phyloP scores from a whole-genome alignment of 1,140 invertebrate genomes.

The Diachasma alloeum region DNA sequence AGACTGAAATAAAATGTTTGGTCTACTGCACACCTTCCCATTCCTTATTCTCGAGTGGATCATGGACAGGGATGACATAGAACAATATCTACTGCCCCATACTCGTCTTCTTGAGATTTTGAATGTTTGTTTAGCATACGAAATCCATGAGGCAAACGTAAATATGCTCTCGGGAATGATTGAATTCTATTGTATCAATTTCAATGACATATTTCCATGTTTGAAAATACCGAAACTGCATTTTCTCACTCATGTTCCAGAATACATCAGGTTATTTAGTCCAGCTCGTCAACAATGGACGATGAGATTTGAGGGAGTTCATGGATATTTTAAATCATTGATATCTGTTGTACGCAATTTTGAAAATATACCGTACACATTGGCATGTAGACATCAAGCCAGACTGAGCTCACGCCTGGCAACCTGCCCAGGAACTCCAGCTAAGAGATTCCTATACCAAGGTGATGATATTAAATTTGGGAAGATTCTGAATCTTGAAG shows the following conservation, averaged over 20 bases:
- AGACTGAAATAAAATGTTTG: slow-evolving; percentile 25
- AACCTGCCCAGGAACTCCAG: too few relatives aligned
- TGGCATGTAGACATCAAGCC: too few relatives aligned
- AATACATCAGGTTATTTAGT: slow-evolving; percentile 35
- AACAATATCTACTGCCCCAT: slow-evolving; percentile 16
- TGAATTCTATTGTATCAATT: slow-evolving; percentile 26
- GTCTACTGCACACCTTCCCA: slow-evolving; percentile 21
- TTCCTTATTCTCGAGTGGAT: slow-evolving; percentile 26
- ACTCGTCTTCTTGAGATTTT: slow-evolving; percentile 34
- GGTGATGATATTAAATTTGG: too few relatives aligned
- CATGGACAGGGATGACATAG: slow-evolving; percentile 10
- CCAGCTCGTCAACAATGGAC: slow-evolving; percentile 34
- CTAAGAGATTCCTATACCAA: too few relatives aligned
- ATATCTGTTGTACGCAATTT: slow-evolving; percentile 32
- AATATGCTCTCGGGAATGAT: slow-evolving; percentile 31
- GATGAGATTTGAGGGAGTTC: slow-evolving; percentile 34
- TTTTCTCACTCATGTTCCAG: slow-evolving; percentile 33
- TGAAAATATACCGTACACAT: too few relatives aligned
- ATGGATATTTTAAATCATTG: slow-evolving; percentile 35
- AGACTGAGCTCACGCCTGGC: too few relatives aligned
- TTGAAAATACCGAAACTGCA: slow-evolving; percentile 36
- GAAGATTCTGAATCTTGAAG: too few relatives aligned
- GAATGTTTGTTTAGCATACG: slow-evolving; percentile 34
- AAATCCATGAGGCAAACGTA: slow-evolving; percentile 24
- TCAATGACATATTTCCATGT: slow-evolving; percentile 27